These are phyloP conservation scores for Diuraphis noxia DNA, from an alignment of 1,140 invertebrate genomes.

Conservation along the genomic window DNA sequence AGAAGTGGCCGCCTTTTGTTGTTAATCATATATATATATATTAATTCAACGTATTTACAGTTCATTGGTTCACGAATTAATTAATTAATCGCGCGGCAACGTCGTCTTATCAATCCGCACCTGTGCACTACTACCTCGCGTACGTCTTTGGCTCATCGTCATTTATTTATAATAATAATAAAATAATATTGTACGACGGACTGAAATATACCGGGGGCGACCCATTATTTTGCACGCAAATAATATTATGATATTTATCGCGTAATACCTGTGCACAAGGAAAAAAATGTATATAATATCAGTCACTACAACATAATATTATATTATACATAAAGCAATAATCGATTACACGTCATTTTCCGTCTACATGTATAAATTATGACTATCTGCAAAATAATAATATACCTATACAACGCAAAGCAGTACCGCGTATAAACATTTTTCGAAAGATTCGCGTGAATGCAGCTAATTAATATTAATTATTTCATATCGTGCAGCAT, in stretches of 20 bases:
- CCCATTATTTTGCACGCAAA: not conserved
- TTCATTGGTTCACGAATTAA: not conserved
- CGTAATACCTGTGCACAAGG: not conserved
- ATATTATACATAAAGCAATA: not conserved
- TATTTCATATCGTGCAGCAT: not conserved
- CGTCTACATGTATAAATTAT: not conserved
- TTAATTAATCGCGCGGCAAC: not conserved
- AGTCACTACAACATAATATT: not conserved
- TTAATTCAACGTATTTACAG: not conserved
- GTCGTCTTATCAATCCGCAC: not conserved
- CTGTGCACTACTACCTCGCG: not conserved
- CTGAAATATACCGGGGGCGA: not conserved
- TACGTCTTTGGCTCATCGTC: not conserved
- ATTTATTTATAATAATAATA: not conserved
- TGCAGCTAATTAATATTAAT: not conserved
- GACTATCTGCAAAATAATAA: not conserved
- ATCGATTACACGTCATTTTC: not conserved
- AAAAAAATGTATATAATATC: not conserved
- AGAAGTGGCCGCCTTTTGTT: not conserved
- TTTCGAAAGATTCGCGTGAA: not conserved
- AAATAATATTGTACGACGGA: not conserved
- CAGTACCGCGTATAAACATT: not conserved
- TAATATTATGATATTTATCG: not conserved
- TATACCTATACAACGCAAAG: not conserved
- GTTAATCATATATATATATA: not conserved